Evolutionary conservation across 1,140 invertebrate species (phyloP), one percentile per base, ranked within the genome.

Genomic region (Drosophila albomicans): DNA sequence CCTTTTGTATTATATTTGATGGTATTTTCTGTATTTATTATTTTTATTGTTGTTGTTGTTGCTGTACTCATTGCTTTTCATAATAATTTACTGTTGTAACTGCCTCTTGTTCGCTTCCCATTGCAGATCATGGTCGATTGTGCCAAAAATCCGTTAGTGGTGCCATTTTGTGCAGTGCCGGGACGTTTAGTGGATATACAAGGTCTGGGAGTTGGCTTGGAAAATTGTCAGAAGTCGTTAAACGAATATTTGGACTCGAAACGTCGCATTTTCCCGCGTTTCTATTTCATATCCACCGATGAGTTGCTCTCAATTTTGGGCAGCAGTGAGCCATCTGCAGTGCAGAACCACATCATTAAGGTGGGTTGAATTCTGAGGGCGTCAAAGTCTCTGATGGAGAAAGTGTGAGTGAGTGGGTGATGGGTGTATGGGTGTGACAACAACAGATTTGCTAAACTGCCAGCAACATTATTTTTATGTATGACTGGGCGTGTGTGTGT

Each of bases 231-330:
- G 93, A 98, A 98, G 91, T 97, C 97, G 0, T 93, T 99, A 46
- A 97, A 96, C 79, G 96, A 98, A 82, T 98, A 98, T 93, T 93
- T 98, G 56, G 97, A 98, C 87, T 95, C 95, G 1, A 98, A 98
- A 93, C 93, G 97, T 71, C 95, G 96, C 69, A 94, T 97, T 58
- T 98, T 98, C 91, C 97, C 97, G 32, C 92, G 98, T 79, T 98
- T 99, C 93, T 98, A 96, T 93, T 98, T 99, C 91, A 96, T 99
- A 75, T 98, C 97, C 5, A 98, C 98, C 69, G 97, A 98, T 90
- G 98, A 99, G 93, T 91, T 99, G 61, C 94, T 99, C 8, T 96
- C 96, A 35, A 97, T 98, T 79, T 94, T 98, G n/a, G 97, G 97
- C 28, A 97, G 95, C 82, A 96, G 95, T 79, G 95, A 97, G 68